These are phyloP conservation scores for Neogobius melanostomus DNA, from an alignment of 2,113 vertebrate genomes.

Conservation along the genomic window DNA sequence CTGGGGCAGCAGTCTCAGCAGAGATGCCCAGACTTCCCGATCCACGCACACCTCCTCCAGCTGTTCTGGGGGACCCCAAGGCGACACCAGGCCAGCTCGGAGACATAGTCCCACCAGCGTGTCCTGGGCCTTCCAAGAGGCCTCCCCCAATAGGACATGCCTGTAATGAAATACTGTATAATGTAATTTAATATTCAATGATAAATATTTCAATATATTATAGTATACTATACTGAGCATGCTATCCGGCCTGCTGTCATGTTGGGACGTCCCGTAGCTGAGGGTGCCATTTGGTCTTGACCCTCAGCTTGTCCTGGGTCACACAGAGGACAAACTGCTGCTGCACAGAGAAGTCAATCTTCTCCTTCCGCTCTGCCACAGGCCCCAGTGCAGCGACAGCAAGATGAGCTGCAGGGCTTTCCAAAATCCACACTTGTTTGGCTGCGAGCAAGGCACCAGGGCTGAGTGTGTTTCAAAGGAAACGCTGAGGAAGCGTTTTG, in stretches of 20 bases:
- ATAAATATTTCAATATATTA: too few species aligned
- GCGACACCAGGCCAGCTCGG: too few species aligned
- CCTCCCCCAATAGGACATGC: too few species aligned
- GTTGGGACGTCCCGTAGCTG: conserved; percentile 1
- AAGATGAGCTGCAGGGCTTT: conserved; percentile 64
- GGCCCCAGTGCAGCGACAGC: conserved; percentile 63
- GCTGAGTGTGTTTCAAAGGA: conserved; percentile 64
- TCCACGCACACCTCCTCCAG: too few species aligned
- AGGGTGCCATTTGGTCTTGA: conserved; percentile 34
- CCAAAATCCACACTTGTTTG: conserved; percentile 71
- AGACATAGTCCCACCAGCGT: too few species aligned
- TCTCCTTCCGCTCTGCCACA: conserved; percentile 59
- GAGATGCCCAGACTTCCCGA: too few species aligned
- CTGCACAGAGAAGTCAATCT: conserved; percentile 59
- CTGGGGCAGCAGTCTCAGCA: too few species aligned
- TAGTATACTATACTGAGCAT: neutral
- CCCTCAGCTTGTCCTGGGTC: conserved; percentile 55
- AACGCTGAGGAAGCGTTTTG: conserved; percentile 65
- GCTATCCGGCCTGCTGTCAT: neutral
- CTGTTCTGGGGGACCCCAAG: too few species aligned
- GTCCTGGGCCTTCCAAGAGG: too few species aligned
- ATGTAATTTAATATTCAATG: too few species aligned
- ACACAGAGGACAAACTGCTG: conserved; percentile 53
- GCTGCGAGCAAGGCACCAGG: conserved; percentile 57
- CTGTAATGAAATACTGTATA: too few species aligned